Conservation (phyloP, 2,888 invertebrate genomes). For the Vesta saturnalis region DNA sequence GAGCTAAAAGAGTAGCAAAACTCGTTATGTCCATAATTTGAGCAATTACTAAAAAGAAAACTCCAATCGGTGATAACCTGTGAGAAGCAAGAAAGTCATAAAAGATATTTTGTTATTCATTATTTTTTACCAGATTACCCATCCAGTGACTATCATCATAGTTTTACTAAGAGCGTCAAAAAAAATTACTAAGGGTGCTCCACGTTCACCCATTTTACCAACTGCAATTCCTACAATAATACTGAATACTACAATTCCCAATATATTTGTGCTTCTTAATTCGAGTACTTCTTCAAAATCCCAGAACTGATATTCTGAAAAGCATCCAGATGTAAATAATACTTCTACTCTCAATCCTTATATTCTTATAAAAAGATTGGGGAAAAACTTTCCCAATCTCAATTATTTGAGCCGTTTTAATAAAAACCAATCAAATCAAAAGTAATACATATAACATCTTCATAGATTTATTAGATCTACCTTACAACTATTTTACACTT, state of each 20-base stretch:
- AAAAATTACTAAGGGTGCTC: conserved; percentile 84
- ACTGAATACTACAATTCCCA: conserved; percentile 86
- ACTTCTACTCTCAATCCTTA: neutral
- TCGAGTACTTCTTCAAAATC: conserved; percentile 7
- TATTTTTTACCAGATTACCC: conserved; percentile 88
- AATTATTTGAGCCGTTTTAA: no score
- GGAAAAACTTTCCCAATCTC: no score
- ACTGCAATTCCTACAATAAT: conserved; percentile 89
- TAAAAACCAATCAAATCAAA: no score
- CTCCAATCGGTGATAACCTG: conserved; percentile 91
- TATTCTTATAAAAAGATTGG: neutral
- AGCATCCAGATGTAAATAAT: neutral
- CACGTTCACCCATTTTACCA: conserved; percentile 86
- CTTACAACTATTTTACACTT: no score
- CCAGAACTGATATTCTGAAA: conserved; percentile 6
- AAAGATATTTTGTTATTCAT: neutral
- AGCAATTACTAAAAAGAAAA: conserved; percentile 87
- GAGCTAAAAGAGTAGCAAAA: conserved; percentile 82
- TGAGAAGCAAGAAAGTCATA: neutral
- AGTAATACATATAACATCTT: no score
- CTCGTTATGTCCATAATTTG: conserved; percentile 93
- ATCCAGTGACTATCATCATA: conserved; percentile 95
- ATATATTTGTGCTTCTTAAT: conserved; percentile 78
- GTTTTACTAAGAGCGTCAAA: conserved; percentile 89
- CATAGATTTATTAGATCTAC: no score